Percentiles rank a stretch among this genome's conserved stretches.
phyloP scores from a whole-genome alignment of 1,140 invertebrate genomes.

The Marisa cornuarietis region DNA sequence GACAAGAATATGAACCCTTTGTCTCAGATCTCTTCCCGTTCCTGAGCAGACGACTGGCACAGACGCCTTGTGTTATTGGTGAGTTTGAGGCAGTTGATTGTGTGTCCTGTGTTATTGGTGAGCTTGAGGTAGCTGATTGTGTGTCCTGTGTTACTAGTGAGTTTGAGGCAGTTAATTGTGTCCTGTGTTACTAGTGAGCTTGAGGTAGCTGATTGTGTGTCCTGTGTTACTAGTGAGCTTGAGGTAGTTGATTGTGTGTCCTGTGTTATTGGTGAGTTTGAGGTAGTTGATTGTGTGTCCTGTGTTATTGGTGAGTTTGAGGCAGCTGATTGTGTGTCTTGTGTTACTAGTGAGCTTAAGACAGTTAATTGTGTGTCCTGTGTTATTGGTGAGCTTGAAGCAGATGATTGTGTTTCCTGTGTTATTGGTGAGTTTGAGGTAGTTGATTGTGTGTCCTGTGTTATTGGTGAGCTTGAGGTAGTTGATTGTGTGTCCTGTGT shows the following conservation, averaged over 20 bases:
- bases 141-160: slow-evolving; percentile 41
- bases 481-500: too few relatives aligned
- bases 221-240: slow-evolving; percentile 41
- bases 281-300: too few relatives aligned
- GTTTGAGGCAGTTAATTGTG: neutral
- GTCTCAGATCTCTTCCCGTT: slow-evolving; percentile 79
- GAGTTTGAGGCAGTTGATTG: too few relatives aligned
- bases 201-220: neutral
- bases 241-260: too few relatives aligned
- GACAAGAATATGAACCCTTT: neutral
- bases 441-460: too few relatives aligned
- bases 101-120: too few relatives aligned
- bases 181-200: slow-evolving; percentile 41
- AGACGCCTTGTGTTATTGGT: slow-evolving; percentile 51
- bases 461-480: slow-evolving; percentile 40
- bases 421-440: slow-evolving; percentile 40
- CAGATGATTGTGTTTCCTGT: too few relatives aligned
- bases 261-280: too few relatives aligned
- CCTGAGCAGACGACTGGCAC: slow-evolving; percentile 67
- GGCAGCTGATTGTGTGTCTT: too few relatives aligned
- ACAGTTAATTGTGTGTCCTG: too few relatives aligned
- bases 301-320: slow-evolving; percentile 41
- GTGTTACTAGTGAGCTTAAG: slow-evolving; percentile 39
- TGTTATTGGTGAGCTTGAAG: too few relatives aligned
- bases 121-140: too few relatives aligned